Percentiles rank a stretch among this genome's conserved stretches.
Evolutionary conservation across 2,888 invertebrate genomes (phyloP).

Genomic region (Andrena marginata): DNA sequence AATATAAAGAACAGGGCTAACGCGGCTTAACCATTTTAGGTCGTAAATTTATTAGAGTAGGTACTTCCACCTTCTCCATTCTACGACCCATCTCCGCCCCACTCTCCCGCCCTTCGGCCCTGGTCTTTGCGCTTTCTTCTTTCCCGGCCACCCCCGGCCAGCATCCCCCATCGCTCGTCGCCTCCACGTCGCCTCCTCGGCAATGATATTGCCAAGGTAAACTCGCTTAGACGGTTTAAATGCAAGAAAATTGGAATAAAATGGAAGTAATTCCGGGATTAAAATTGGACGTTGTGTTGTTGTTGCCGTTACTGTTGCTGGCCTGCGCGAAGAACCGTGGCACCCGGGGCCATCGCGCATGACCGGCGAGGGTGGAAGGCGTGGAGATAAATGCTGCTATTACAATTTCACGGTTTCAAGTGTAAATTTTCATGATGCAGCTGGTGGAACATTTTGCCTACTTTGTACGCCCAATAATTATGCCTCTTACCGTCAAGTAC

Average conservation of each 20-base stretch:
- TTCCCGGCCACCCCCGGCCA: slow-evolving; percentile 8
- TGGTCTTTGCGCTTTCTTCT: slow-evolving; percentile 44
- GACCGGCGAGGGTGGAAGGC: neutral
- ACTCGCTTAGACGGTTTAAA: slow-evolving; percentile 82
- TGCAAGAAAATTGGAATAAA: slow-evolving; percentile 80
- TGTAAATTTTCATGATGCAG: no score
- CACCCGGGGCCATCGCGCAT: neutral
- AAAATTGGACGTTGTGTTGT: slow-evolving; percentile 75
- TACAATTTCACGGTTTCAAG: no score
- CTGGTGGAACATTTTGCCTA: no score
- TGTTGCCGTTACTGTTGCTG: slow-evolving; percentile 21
- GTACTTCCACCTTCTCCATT: slow-evolving; percentile 73
- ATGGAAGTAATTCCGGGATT: slow-evolving; percentile 80
- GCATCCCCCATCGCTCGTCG: neutral
- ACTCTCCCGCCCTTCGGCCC: slow-evolving; percentile 47
- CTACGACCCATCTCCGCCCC: slow-evolving; percentile 41
- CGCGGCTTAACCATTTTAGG: slow-evolving; percentile 84
- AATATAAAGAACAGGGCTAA: slow-evolving; percentile 85
- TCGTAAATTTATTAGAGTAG: slow-evolving; percentile 84
- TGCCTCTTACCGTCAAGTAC: no score
- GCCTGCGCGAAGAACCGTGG: slow-evolving; percentile 16
- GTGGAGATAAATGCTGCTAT: neutral
- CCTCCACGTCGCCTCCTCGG: slow-evolving; percentile 68
- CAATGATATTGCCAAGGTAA: slow-evolving; percentile 83
- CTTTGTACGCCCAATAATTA: no score